Evolutionary conservation across 2,797 vertebrate species (phyloP).

Genomic region (Phoxinus dragarum): DNA sequence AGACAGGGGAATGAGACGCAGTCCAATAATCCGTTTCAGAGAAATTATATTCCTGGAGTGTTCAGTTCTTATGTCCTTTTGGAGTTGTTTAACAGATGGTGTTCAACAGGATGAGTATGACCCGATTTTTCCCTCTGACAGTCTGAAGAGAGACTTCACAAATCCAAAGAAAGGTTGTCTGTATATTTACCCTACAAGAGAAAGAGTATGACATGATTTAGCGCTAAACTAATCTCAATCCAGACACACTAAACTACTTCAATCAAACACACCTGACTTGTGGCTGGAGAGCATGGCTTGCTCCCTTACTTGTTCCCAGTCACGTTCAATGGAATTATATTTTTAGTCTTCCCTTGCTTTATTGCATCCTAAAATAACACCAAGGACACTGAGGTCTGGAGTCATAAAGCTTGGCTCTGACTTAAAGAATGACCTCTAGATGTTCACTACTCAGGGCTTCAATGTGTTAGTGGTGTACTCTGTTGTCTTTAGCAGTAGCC

Average conservation of each 20-base stretch:
- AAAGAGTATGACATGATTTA: slow-evolving; percentile 52
- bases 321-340: slow-evolving; percentile 50
- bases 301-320: slow-evolving; percentile 45
- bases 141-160: slow-evolving; percentile 28
- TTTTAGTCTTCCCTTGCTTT: slow-evolving; percentile 51
- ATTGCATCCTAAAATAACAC: slow-evolving; percentile 62
- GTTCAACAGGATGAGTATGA: slow-evolving; percentile 4
- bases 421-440: slow-evolving; percentile 31
- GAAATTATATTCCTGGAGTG: slow-evolving; percentile 17
- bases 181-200: slow-evolving; percentile 17
- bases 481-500: not conserved
- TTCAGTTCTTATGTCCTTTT: slow-evolving; percentile 39
- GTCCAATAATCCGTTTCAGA: slow-evolving; percentile 9
- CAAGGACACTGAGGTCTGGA: slow-evolving; percentile 38
- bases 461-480: not conserved
- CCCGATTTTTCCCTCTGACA: slow-evolving; percentile 40
- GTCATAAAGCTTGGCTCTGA: slow-evolving; percentile 38
- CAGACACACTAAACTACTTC: slow-evolving; percentile 17
- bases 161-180: slow-evolving; percentile 37
- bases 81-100: slow-evolving; percentile 42
- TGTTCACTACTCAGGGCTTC: not conserved
- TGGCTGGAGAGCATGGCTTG: slow-evolving; percentile 17
- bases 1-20: not conserved
- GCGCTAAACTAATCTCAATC: not conserved
- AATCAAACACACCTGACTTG: slow-evolving; percentile 27